A percentile compares a stretch with the other conserved stretches of the same genome.
Conservation (phyloP, 2,888 invertebrate genomes). For the Sisyra terminalis region DNA sequence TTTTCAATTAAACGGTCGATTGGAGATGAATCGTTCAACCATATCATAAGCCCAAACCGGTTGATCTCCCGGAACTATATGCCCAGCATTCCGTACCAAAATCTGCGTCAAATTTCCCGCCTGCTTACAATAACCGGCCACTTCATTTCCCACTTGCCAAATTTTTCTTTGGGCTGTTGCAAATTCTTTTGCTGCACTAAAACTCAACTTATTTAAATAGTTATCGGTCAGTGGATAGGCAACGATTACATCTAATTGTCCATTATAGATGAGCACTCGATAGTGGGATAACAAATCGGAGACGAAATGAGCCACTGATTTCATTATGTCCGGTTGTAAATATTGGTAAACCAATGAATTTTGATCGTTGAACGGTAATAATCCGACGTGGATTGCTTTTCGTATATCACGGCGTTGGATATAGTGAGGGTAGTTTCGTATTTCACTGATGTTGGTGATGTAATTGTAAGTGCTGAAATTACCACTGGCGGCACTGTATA, state of each 20-base stretch:
- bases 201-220: conserved; percentile 47
- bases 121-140: conserved; percentile 52
- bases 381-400: conserved; percentile 43
- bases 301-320: conserved; percentile 34
- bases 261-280: conserved; percentile 42
- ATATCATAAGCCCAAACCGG: conserved; percentile 39
- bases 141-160: conserved; percentile 43
- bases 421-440: conserved; percentile 9
- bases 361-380: conserved; percentile 29
- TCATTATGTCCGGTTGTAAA: conserved; percentile 37
- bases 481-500: conserved; percentile 52
- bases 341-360: conserved; percentile 34
- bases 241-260: conserved; percentile 49
- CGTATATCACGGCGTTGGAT: conserved; percentile 28
- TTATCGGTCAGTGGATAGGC: conserved; percentile 38
- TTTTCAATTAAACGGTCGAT: too few species aligned
- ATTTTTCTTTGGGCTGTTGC: conserved; percentile 37
- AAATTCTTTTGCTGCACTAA: conserved; percentile 40
- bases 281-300: conserved; percentile 31
- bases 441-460: conserved; percentile 31
- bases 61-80: conserved; percentile 41
- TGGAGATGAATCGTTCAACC: conserved; percentile 18
- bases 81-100: conserved; percentile 52
- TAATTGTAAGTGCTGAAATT: conserved; percentile 54
- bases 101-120: conserved; percentile 46